Conservation (phyloP, 2,113 vertebrate genomes). For the Collichthys lucidus region DNA sequence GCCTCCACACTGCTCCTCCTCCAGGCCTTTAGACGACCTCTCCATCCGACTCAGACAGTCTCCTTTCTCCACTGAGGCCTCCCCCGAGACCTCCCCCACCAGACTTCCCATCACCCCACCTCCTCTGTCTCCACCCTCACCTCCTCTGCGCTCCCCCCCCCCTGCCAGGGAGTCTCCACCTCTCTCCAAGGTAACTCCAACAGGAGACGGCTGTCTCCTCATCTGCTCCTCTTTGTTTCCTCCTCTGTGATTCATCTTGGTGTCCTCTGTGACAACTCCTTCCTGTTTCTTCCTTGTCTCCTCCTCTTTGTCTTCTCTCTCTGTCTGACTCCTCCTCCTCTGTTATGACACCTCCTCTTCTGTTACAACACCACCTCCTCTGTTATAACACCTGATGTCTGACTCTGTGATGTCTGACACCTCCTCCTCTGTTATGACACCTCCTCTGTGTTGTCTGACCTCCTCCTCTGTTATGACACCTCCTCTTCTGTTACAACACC, state of each 20-base stretch:
- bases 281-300: background rate
- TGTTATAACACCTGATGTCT: too few relatives aligned
- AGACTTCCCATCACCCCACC: conserved; percentile 61
- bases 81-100: conserved; percentile 81
- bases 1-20: conserved; percentile 74
- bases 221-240: background rate
- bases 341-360: too few relatives aligned
- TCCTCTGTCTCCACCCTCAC: conserved; percentile 66
- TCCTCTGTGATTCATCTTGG: background rate
- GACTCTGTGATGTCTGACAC: too few relatives aligned
- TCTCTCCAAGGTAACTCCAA: conserved; percentile 58
- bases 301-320: too few relatives aligned
- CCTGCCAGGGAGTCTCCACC: conserved; percentile 47
- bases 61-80: conserved; percentile 87
- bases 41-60: conserved; percentile 83
- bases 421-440: too few relatives aligned
- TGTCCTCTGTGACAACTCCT: background rate
- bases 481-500: too few relatives aligned
- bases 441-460: too few relatives aligned
- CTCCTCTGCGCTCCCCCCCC: conserved; percentile 31
- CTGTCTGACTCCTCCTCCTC: too few relatives aligned
- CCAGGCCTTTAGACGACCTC: conserved; percentile 76
- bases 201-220: background rate
- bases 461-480: background rate
- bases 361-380: too few relatives aligned